Conservation (phyloP, 2,888 invertebrate species). For the Acrocera orbiculus region DNA sequence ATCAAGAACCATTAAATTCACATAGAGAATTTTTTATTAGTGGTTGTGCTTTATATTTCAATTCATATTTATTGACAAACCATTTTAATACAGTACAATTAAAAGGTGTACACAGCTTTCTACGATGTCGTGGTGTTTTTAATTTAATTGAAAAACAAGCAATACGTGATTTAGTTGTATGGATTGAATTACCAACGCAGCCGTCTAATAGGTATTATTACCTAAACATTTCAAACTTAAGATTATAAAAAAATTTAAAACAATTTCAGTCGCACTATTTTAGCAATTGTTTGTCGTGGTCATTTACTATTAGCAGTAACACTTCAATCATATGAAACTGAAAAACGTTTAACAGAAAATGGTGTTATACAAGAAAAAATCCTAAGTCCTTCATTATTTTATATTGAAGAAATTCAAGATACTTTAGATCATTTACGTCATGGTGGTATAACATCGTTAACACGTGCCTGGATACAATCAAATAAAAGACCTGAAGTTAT, state of each 20-base stretch:
- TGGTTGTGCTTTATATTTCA: constrained; percentile 35
- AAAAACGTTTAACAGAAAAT: constrained; percentile 12
- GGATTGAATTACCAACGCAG: constrained; percentile 49
- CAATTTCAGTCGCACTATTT: constrained; percentile 43
- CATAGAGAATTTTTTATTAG: constrained; percentile 34
- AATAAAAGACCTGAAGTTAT: constrained; percentile 40
- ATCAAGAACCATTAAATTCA: constrained; percentile 39
- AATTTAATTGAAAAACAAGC: constrained; percentile 46
- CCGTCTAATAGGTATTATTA: constrained; percentile 4
- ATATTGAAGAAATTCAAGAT: constrained; percentile 79
- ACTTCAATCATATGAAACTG: constrained; percentile 26
- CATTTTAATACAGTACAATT: constrained; percentile 61
- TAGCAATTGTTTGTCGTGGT: constrained; percentile 55
- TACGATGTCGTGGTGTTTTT: constrained; percentile 57
- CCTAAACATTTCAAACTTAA: no score
- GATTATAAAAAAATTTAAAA: not conserved
- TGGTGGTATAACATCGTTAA: constrained; percentile 53
- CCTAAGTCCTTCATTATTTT: constrained; percentile 60
- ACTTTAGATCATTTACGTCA: constrained; percentile 61
- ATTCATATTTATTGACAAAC: constrained; percentile 43
- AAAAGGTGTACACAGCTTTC: constrained; percentile 54
- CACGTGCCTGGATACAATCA: constrained; percentile 44
- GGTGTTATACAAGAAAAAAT: constrained; percentile 16
- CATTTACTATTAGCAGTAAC: constrained; percentile 50
- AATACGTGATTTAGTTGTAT: constrained; percentile 52